Conservation (phyloP, 2,888 invertebrate species). For the Neoitamus cyanurus region DNA sequence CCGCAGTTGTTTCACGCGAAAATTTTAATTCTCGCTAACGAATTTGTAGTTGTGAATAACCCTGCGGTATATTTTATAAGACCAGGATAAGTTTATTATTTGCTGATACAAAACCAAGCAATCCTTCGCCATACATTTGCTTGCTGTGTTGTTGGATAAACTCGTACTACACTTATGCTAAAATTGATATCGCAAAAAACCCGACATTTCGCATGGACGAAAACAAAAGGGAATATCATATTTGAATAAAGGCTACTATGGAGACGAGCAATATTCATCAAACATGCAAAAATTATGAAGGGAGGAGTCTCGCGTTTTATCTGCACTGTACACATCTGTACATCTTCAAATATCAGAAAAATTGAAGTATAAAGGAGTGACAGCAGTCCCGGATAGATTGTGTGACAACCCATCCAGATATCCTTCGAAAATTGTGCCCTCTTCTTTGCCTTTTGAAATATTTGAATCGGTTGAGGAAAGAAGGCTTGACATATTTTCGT, state of each 20-base stretch:
- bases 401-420: conserved; percentile 31
- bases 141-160: neutral
- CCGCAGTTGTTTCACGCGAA: neutral
- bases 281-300: neutral
- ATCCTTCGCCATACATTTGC: neutral
- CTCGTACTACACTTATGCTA: neutral
- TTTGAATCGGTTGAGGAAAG: neutral
- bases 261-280: neutral
- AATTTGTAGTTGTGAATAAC: neutral
- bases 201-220: neutral
- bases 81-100: neutral
- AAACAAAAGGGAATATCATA: neutral
- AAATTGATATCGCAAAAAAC: neutral
- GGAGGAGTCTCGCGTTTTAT: neutral
- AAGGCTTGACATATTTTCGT: neutral
- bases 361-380: conserved; percentile 32
- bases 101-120: neutral
- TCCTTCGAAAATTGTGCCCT: conserved; percentile 1
- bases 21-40: neutral
- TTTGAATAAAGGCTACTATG: neutral
- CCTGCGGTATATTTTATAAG: neutral
- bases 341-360: conserved; percentile 34
- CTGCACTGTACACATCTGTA: neutral
- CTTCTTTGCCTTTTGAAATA: neutral
- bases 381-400: neutral